Conservation (phyloP, 2,797 vertebrate genomes). For the Anas bernieri region DNA sequence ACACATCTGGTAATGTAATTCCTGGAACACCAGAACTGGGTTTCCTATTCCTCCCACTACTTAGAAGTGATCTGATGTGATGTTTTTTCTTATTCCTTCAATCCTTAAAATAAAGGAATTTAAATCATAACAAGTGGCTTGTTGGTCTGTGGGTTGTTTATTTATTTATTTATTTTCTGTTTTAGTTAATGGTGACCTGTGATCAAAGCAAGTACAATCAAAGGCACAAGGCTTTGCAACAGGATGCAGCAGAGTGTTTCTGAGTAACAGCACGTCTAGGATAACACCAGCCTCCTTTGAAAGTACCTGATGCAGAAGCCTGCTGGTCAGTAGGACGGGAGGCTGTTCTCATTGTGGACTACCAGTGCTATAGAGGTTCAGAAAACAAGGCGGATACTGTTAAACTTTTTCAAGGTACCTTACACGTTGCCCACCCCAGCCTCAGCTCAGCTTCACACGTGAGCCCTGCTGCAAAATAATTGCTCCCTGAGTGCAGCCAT, state of each 20-base stretch:
- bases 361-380: background rate
- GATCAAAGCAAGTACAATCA: background rate
- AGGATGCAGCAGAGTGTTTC: background rate
- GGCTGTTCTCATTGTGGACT: background rate
- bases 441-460: background rate
- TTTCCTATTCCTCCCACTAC: background rate
- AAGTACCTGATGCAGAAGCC: background rate
- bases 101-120: background rate
- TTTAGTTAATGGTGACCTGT: background rate
- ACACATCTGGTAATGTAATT: background rate
- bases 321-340: background rate
- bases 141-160: too few species aligned
- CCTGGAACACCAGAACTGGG: background rate
- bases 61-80: background rate
- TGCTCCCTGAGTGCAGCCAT: background rate
- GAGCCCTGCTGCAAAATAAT: background rate
- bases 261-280: background rate
- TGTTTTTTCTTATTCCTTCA: background rate
- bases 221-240: background rate
- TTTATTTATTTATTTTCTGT: background rate
- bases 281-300: background rate
- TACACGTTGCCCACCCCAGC: background rate
- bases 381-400: background rate
- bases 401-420: conserved; percentile 7
- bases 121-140: background rate